Evolutionary conservation across 2,888 invertebrate species (phyloP).

Genomic region (Ichneumoninae sp.): DNA sequence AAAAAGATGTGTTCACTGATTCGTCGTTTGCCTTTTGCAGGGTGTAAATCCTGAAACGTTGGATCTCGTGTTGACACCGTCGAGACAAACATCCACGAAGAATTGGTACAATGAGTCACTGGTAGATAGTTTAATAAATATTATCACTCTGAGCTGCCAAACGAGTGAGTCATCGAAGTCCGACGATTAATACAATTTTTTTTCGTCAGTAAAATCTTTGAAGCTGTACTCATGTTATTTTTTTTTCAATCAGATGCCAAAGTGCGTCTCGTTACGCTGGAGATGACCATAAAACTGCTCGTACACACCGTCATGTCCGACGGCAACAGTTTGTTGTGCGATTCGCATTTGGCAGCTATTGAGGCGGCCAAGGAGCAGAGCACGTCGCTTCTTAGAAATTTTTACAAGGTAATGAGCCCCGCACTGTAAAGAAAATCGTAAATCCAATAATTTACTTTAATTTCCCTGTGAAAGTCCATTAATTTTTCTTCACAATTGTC

Average conservation of each 20-base stretch:
- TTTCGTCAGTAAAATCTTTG: conserved; percentile 11
- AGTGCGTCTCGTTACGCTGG: conserved; percentile 96
- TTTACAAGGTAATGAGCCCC: conserved; percentile 89
- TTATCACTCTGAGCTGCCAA: conserved; percentile 94
- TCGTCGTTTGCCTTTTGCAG: conserved; percentile 82
- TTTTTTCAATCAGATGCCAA: conserved; percentile 88
- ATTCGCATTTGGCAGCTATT: conserved; percentile 89
- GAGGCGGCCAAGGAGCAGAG: conserved; percentile 92
- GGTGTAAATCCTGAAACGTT: conserved; percentile 93
- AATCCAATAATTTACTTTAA: too few relatives aligned
- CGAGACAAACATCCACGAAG: conserved; percentile 85
- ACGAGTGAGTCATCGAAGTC: conserved; percentile 87
- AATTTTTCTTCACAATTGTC: too few relatives aligned
- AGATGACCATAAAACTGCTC: conserved; percentile 93
- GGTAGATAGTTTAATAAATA: conserved; percentile 93
- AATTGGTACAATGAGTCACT: conserved; percentile 92
- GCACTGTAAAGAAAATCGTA: not conserved
- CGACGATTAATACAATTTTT: not conserved
- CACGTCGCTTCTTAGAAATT: conserved; percentile 93
- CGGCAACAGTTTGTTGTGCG: conserved; percentile 87
- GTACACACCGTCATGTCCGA: conserved; percentile 88
- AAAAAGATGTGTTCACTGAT: conserved; percentile 5
- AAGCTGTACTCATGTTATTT: not conserved
- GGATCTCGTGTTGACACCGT: conserved; percentile 91
- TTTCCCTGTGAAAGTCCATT: too few relatives aligned